A percentile compares a stretch with the other conserved stretches of the same genome.
phyloP scores from a whole-genome alignment of 2,113 vertebrate species.

The Beaufortia kweichowensis region DNA sequence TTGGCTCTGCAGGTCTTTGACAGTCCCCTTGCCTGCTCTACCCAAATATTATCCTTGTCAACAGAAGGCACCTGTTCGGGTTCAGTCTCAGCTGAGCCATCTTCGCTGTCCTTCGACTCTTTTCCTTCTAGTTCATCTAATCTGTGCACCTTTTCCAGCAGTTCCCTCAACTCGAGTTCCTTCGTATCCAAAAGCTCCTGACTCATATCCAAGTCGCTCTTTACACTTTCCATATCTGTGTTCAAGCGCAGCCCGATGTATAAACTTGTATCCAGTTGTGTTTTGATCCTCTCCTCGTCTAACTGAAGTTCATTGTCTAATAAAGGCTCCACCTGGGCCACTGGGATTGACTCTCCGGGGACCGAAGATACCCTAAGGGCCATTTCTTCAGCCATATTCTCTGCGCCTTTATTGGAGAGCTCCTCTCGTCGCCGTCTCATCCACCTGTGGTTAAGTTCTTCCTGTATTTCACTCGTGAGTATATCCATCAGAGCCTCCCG shows the following conservation, averaged over 20 bases:
- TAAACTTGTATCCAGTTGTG: conserved; percentile 90
- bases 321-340: conserved; percentile 35
- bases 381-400: conserved; percentile 60
- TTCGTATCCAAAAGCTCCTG: conserved; percentile 81
- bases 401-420: conserved; percentile 65
- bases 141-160: conserved; percentile 79
- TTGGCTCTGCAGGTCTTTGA: conserved; percentile 78
- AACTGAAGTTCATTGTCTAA: conserved; percentile 73
- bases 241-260: conserved; percentile 90
- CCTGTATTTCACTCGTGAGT: conserved; percentile 85
- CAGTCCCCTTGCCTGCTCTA: conserved; percentile 79
- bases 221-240: conserved; percentile 85
- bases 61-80: conserved; percentile 40
- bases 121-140: conserved; percentile 69
- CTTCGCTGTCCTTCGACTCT: conserved; percentile 32
- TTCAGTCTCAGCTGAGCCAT: conserved; percentile 40
- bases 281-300: conserved; percentile 86
- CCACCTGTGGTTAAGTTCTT: conserved; percentile 92
- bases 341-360: conserved; percentile 26
- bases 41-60: conserved; percentile 71
- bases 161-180: conserved; percentile 80
- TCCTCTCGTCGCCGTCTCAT: conserved; percentile 85
- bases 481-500: conserved; percentile 86
- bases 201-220: conserved; percentile 81
- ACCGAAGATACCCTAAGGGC: conserved; percentile 38